phyloP scores from a whole-genome alignment of 2,113 vertebrate species.

The Oxyura jamaicensis region DNA sequence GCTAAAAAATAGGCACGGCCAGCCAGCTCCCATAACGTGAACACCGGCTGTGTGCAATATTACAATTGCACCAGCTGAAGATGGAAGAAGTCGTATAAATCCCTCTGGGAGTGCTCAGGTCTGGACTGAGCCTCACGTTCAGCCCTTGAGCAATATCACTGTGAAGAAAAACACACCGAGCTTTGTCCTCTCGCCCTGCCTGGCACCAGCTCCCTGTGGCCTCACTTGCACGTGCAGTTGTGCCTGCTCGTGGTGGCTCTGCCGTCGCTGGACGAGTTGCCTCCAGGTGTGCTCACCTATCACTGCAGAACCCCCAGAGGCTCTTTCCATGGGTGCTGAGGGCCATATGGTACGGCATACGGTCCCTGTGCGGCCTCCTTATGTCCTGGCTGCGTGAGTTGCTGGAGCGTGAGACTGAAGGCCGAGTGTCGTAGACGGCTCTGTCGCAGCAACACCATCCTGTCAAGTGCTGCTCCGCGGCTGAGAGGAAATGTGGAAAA shows the following conservation, averaged over 20 bases:
- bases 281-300: neutral
- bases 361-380: constrained; percentile 2
- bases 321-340: neutral
- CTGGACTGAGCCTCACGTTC: neutral
- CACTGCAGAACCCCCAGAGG: neutral
- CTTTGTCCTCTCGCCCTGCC: neutral
- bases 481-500: neutral
- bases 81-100: neutral
- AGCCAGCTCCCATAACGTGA: neutral
- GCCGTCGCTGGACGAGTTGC: neutral
- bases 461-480: constrained; percentile 15
- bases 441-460: constrained; percentile 52
- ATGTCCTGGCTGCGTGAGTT: constrained; percentile 33
- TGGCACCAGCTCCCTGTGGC: neutral
- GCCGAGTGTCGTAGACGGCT: constrained; percentile 11
- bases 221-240: neutral
- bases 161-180: neutral
- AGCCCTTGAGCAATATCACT: neutral
- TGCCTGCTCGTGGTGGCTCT: neutral
- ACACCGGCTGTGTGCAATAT: neutral
- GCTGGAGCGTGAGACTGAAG: constrained; percentile 38
- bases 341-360: constrained; percentile 31
- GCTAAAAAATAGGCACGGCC: neutral
- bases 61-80: neutral
- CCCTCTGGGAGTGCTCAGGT: neutral